Conservation (phyloP, 2,797 vertebrate genomes). For the Benthosema pterotum region DNA sequence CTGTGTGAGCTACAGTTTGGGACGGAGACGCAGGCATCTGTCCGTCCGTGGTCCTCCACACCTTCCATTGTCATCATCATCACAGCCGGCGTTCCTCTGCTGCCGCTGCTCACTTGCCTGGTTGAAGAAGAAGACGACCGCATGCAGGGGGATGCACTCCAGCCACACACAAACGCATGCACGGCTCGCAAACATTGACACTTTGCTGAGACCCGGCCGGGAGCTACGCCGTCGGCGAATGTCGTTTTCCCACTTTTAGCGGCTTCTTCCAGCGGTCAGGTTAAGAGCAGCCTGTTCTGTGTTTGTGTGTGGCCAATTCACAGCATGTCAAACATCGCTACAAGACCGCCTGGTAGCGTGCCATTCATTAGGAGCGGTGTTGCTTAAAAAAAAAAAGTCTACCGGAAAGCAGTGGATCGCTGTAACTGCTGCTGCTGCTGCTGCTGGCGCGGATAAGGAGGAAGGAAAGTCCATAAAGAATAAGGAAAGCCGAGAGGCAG, state of each 20-base stretch:
- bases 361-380: background rate
- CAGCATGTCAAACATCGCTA: slow-evolving; percentile 30
- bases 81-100: slow-evolving; percentile 1
- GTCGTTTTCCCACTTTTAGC: slow-evolving; percentile 26
- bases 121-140: slow-evolving; percentile 29
- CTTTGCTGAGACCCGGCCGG: slow-evolving; percentile 27
- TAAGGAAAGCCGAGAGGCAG: slow-evolving; percentile 7
- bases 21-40: background rate
- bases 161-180: background rate
- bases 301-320: background rate
- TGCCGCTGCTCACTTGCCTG: slow-evolving; percentile 5
- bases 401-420: slow-evolving; percentile 8
- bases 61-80: too few species aligned
- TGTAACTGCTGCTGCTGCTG: slow-evolving; percentile 4
- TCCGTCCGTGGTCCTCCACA: too few species aligned
- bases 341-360: background rate
- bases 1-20: background rate
- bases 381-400: slow-evolving; percentile 6
- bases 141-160: slow-evolving; percentile 43
- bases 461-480: background rate
- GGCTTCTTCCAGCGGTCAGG: slow-evolving; percentile 33
- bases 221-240: slow-evolving; percentile 12
- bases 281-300: slow-evolving; percentile 14
- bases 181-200: slow-evolving; percentile 1
- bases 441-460: slow-evolving; percentile 4